These are phyloP conservation scores for Tromatobia lineatoria DNA, from an alignment of 2,888 invertebrate species.

Conservation along the genomic window DNA sequence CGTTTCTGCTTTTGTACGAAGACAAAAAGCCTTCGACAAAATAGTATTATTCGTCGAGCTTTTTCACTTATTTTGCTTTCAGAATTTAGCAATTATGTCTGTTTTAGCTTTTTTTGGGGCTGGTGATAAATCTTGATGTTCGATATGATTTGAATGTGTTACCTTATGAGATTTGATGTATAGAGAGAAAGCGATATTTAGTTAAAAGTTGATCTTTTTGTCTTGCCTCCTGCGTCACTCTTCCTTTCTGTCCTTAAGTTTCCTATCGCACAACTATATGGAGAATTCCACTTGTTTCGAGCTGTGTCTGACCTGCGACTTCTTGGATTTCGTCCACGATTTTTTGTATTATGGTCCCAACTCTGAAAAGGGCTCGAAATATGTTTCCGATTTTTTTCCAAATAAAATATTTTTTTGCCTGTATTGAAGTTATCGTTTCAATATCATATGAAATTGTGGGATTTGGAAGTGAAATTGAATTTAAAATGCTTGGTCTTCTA, in stretches of 20 bases:
- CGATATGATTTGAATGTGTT: neutral
- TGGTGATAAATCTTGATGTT: neutral
- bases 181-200: no score
- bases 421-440: no score
- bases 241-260: constrained; percentile 24
- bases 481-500: no score
- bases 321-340: neutral
- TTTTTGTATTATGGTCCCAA: no score
- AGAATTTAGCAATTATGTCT: neutral
- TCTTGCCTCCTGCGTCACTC: constrained; percentile 52
- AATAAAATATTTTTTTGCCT: no score
- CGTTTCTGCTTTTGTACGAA: constrained; percentile 11
- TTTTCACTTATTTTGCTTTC: constrained; percentile 27
- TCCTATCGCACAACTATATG: constrained; percentile 16
- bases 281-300: no score
- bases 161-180: neutral
- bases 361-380: no score
- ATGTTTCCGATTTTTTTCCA: no score
- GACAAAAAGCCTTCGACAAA: neutral
- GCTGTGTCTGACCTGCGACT: no score
- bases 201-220: constrained; percentile 12
- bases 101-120: neutral
- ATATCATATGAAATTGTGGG: no score
- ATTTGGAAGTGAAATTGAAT: no score
- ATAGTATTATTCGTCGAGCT: constrained; percentile 10